Base-by-base conservation (phyloP, 2,888 invertebrate species). In the Ochropleura leucogaster region DNA sequence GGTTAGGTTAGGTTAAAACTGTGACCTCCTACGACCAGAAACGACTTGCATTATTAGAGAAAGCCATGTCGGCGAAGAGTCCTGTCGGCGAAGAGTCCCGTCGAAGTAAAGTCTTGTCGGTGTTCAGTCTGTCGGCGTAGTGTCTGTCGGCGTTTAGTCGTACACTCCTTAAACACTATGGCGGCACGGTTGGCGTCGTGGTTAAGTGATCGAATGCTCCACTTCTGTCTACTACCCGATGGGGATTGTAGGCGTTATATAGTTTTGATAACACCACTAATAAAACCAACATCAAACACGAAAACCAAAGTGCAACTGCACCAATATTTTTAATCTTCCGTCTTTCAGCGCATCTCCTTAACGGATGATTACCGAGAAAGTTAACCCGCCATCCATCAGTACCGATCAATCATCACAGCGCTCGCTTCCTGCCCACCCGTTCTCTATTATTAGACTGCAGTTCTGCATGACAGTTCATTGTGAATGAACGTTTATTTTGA, bases 361-460 rank as follows among this genome's bases (percentile, higher is more conserved):
- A 74, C 82, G 67, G 77, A 62, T 85, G 77, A 85, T 86, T 86
- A 86, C 73, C 12, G 70, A 55, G 86, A 87, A 87, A 86, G 86
- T 82, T 81, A 83, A 71, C 75, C 55, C n/a, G 47, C 20, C 63
- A 60, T 81, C 86, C 76, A 80, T 84, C 87, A 85, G 83, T 63
- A 51, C 46, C 57, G 68, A 70, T 86, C 87, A 85, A 68, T 86
- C 87, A 86, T 82, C 86, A 80, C 70, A 44, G n/a, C 68, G 42
- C 44, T 74, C 60, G 66, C 80, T 86, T 86, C 86, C 86, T 86
- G 87, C 73, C 68, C 64, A 30, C 77, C 57, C 49, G 10, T 65
- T 49, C 66, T 79, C 78, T 86, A 86, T 82, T 86, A 86, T 85
- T 85, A 86, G 85, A 77, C 59, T 77, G 77, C 79, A 79, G 77